Percentiles rank a stretch among this genome's conserved stretches.
Evolutionary conservation across 1,140 invertebrate genomes (phyloP).

Genomic region (Drosophila athabasca): DNA sequence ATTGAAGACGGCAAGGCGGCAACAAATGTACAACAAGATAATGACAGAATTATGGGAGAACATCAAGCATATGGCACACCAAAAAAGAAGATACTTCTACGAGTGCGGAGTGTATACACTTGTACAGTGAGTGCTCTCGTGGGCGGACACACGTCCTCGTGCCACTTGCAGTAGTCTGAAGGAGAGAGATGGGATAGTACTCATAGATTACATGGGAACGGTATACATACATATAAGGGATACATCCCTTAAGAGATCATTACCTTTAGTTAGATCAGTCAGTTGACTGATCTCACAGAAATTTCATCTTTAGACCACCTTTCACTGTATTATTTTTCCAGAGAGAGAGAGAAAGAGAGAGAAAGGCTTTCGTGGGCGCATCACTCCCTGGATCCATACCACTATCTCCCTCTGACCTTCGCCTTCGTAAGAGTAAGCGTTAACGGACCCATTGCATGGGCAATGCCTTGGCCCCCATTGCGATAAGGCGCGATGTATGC

Average conservation of each 20-base stretch:
- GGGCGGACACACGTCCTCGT: too few relatives aligned
- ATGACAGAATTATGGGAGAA: conserved; percentile 64
- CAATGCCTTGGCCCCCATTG: neutral
- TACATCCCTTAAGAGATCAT: too few relatives aligned
- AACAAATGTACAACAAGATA: conserved; percentile 65
- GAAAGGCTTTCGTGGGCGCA: too few relatives aligned
- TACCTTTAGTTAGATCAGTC: too few relatives aligned
- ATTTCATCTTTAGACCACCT: too few relatives aligned
- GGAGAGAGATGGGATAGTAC: neutral
- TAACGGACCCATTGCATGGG: too few relatives aligned
- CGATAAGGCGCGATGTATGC: neutral
- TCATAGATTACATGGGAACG: neutral
- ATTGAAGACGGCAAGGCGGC: conserved; percentile 51
- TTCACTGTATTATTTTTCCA: too few relatives aligned
- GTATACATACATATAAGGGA: neutral
- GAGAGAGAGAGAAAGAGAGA: too few relatives aligned
- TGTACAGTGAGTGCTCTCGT: neutral
- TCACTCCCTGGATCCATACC: neutral
- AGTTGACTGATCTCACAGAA: too few relatives aligned
- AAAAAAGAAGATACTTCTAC: conserved; percentile 23
- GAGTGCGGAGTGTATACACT: conserved; percentile 2
- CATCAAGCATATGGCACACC: conserved; percentile 57
- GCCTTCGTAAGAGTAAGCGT: neutral
- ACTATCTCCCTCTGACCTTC: conserved; percentile 9
- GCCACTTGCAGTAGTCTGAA: too few relatives aligned